Conservation (phyloP, 2,113 vertebrate genomes). For the Daboia siamensis region DNA sequence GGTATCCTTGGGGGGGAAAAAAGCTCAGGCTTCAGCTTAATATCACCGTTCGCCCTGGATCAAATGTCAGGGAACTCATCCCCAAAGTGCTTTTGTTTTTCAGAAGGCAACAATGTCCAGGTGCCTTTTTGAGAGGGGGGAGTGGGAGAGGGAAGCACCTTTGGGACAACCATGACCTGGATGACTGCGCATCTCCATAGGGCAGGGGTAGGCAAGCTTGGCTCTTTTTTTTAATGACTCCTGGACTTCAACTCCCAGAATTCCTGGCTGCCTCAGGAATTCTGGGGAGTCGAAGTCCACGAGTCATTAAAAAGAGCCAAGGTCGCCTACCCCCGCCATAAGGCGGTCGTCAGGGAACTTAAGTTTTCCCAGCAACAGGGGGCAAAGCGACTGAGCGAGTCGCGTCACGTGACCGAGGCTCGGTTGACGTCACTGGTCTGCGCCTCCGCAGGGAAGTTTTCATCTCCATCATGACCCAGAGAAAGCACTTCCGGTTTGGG, state of each 20-base stretch:
- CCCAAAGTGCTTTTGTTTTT: neutral
- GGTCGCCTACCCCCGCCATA: too few species aligned
- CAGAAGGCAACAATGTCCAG: neutral
- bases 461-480: neutral
- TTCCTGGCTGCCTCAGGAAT: too few species aligned
- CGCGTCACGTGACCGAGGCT: neutral
- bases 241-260: too few species aligned
- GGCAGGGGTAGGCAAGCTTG: too few species aligned
- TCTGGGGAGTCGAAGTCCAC: neutral
- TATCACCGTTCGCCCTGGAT: neutral
- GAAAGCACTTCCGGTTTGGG: neutral
- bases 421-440: neutral
- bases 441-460: neutral
- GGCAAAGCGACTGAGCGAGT: fast-evolving
- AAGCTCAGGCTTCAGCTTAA: neutral
- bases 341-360: neutral
- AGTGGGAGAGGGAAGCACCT: neutral
- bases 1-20: too few species aligned
- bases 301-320: too few species aligned
- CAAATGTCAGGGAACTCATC: neutral
- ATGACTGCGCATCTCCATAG: neutral
- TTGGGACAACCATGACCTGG: neutral
- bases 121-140: neutral
- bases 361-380: neutral
- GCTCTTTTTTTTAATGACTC: too few species aligned